Percentiles rank a stretch among this genome's conserved stretches.
Evolutionary conservation across 2,797 vertebrate genomes (phyloP).

Genomic region (Eulemur mongoz): DNA sequence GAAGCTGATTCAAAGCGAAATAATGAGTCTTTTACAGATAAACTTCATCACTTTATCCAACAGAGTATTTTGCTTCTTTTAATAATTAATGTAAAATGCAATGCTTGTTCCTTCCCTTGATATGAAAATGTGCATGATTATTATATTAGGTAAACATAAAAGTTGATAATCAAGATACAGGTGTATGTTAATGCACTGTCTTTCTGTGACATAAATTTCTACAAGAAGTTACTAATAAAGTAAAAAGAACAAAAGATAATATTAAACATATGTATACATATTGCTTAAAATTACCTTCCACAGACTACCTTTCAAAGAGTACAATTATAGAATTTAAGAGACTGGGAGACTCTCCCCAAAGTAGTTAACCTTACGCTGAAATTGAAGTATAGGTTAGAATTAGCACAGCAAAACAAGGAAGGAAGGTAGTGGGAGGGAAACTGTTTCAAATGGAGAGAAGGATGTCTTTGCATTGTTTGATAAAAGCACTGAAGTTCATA

Average conservation of each 20-base stretch:
- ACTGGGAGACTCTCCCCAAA: not conserved
- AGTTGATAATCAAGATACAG: not conserved
- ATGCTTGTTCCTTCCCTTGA: not conserved
- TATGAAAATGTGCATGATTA: not conserved
- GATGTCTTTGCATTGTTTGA: not conserved
- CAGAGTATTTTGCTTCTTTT: not conserved
- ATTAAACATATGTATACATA: not conserved
- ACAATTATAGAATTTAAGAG: not conserved
- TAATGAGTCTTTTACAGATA: not conserved
- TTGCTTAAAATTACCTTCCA: not conserved
- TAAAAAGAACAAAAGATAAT: not conserved
- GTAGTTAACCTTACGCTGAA: not conserved
- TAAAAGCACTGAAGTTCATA: not conserved
- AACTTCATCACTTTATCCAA: not conserved
- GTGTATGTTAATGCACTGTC: not conserved
- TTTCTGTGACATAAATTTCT: not conserved
- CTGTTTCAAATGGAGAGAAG: not conserved
- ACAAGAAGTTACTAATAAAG: not conserved
- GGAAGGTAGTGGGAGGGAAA: not conserved
- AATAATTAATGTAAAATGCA: not conserved
- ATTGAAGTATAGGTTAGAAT: not conserved
- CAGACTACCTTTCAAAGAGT: not conserved
- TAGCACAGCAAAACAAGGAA: not conserved
- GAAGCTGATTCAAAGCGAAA: slow-evolving; percentile 6
- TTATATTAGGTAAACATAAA: not conserved